A percentile compares a stretch with the other conserved stretches of the same genome.
These are phyloP conservation scores for Eupithecia inturbata DNA, from an alignment of 2,888 invertebrate species.

Conservation along the genomic window DNA sequence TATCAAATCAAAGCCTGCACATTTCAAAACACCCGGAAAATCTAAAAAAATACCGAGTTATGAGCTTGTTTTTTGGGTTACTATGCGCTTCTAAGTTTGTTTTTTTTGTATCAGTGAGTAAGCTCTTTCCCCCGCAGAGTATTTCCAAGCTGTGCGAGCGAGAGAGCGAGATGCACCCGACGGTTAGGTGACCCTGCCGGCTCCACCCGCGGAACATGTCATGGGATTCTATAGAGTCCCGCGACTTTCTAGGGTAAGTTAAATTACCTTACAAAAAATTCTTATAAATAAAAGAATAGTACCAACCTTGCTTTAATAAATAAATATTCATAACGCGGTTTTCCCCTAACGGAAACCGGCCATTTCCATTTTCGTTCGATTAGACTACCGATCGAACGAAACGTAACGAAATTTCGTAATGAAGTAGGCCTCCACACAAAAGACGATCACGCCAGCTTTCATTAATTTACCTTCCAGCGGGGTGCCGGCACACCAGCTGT, in stretches of 20 bases:
- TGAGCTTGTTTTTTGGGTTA: too few species aligned
- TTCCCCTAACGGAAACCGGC: too few species aligned
- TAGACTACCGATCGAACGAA: too few species aligned
- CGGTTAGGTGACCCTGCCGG: slow-evolving; percentile 79
- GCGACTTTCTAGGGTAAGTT: slow-evolving; percentile 90
- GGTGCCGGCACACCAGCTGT: slow-evolving; percentile 91
- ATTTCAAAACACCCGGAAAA: too few species aligned
- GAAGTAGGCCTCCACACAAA: not conserved
- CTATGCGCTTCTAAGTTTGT: not conserved
- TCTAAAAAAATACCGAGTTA: too few species aligned
- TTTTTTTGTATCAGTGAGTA: not conserved
- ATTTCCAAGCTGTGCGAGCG: slow-evolving; percentile 65
- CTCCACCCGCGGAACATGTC: slow-evolving; percentile 88
- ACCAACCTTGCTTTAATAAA: too few species aligned
- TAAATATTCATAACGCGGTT: too few species aligned
- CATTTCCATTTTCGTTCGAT: too few species aligned
- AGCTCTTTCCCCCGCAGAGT: slow-evolving; percentile 48
- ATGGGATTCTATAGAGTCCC: slow-evolving; percentile 93
- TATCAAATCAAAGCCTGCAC: too few species aligned
- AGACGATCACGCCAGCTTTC: not conserved
- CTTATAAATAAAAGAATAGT: too few species aligned
- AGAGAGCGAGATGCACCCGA: slow-evolving; percentile 71
- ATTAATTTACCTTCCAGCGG: slow-evolving; percentile 77
- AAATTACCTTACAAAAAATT: not conserved
- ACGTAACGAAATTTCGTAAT: too few species aligned